phyloP scores from a whole-genome alignment of 2,797 vertebrate species.

The Spinus pinus region DNA sequence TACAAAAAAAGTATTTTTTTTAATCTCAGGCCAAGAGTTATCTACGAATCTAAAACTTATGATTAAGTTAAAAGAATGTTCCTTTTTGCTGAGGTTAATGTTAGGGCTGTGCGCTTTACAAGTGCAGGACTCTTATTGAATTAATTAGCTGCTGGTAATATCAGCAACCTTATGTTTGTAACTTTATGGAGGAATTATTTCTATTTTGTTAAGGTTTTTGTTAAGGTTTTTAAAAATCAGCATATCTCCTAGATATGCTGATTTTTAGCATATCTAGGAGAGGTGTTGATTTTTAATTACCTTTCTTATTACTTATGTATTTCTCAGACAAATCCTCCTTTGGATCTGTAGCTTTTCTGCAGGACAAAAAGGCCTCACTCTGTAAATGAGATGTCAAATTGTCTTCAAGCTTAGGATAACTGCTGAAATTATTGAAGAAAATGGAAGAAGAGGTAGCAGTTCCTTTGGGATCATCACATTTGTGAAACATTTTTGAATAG shows the following conservation, averaged over 20 bases:
- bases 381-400: background rate
- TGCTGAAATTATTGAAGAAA: background rate
- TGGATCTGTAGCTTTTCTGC: background rate
- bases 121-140: background rate
- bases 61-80: background rate
- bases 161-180: background rate
- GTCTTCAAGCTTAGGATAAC: background rate
- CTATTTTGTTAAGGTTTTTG: background rate
- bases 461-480: background rate
- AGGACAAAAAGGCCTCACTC: background rate
- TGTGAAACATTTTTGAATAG: background rate
- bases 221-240: too few relatives aligned
- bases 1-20: background rate
- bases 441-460: background rate
- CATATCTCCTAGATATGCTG: too few relatives aligned
- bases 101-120: background rate
- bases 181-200: background rate
- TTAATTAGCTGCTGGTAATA: background rate
- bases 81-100: background rate
- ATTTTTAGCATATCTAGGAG: background rate
- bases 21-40: background rate
- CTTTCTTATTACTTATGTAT: background rate
- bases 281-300: background rate
- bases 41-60: background rate
- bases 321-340: background rate